phyloP scores from a whole-genome alignment of 2,888 invertebrate genomes.

The Eristalinus aeneus region DNA sequence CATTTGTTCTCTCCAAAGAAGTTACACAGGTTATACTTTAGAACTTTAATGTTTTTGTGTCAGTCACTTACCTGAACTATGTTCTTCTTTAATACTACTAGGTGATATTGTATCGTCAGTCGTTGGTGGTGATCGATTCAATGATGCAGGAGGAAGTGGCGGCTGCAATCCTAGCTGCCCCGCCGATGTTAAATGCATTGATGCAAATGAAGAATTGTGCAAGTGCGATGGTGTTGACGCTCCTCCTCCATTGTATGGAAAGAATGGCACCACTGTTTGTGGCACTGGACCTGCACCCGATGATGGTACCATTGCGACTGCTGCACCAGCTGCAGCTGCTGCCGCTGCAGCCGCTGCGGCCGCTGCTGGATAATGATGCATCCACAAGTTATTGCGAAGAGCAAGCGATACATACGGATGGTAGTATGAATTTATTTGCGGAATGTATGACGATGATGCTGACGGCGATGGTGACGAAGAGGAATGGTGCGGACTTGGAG shows the following conservation, averaged over 20 bases:
- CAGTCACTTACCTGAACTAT: conserved; percentile 79
- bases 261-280: conserved; percentile 80
- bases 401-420: conserved; percentile 80
- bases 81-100: conserved; percentile 80
- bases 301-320: conserved; percentile 59
- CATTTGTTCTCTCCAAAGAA: no score
- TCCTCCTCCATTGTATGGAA: conserved; percentile 78
- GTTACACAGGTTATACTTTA: no score
- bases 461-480: conserved; percentile 76
- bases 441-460: conserved; percentile 79
- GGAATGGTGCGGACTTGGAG: conserved; percentile 75
- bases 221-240: conserved; percentile 73
- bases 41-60: no score
- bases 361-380: conserved; percentile 81
- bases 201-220: conserved; percentile 71
- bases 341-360: conserved; percentile 78
- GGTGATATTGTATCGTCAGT: conserved; percentile 77
- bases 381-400: conserved; percentile 81
- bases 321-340: conserved; percentile 76
- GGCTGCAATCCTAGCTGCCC: conserved; percentile 66
- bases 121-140: conserved; percentile 72
- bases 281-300: conserved; percentile 74
- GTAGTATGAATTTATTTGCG: conserved; percentile 76
- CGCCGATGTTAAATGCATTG: conserved; percentile 72
- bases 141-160: conserved; percentile 66